Evolutionary conservation across 2,113 vertebrate species (phyloP).

Genomic region (Fregata magnificens): DNA sequence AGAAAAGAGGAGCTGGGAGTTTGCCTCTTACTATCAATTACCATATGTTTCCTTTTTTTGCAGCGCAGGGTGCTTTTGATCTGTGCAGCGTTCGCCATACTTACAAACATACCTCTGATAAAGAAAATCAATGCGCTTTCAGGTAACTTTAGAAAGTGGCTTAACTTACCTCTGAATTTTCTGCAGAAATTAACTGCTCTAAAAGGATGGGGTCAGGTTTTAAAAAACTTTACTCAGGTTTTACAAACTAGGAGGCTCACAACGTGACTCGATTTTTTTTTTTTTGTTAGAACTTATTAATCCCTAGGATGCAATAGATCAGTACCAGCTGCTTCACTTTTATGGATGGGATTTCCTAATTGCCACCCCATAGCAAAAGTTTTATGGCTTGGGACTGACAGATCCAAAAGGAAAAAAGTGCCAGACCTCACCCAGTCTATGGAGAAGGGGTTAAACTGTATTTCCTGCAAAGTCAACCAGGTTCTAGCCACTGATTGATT

Average conservation of each 20-base stretch:
- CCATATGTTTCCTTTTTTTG: not conserved
- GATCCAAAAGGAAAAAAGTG: not conserved
- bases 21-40: not conserved
- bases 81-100: not conserved
- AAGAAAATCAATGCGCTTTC: not conserved
- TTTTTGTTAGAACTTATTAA: not conserved
- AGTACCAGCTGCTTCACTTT: not conserved
- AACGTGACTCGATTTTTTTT: too few relatives aligned
- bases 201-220: not conserved
- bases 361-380: not conserved
- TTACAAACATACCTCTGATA: not conserved
- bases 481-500: not conserved
- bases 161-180: not conserved
- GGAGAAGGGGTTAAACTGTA: not conserved
- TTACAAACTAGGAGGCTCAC: not conserved
- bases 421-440: not conserved
- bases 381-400: not conserved
- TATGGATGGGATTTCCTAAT: not conserved
- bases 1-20: not conserved
- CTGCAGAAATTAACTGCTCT: not conserved
- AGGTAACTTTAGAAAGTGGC: not conserved
- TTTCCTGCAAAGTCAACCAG: not conserved
- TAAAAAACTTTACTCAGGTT: not conserved
- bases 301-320: not conserved
- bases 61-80: not conserved